Base-by-base conservation (phyloP, 2,113 vertebrate species). In the Takifugu flavidus region DNA sequence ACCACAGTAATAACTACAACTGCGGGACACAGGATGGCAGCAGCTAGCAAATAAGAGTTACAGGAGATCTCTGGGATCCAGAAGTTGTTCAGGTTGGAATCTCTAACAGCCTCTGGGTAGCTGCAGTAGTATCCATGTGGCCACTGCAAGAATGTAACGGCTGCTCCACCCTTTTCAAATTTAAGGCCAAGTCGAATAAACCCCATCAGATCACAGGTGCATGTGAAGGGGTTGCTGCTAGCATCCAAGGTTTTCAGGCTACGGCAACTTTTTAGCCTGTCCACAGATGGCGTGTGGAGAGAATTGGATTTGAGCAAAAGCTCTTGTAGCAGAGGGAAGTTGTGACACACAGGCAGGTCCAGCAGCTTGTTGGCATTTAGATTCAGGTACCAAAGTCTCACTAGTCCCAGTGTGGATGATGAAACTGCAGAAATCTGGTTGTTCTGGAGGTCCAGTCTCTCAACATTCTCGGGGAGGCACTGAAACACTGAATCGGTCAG, bases 201-300 rank as follows among this genome's bases (percentile, higher is more conserved):
- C n/a, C 61, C 57, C 47, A 82, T 91, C 50, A 98, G 80, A 2
- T 90, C 57, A 49, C 95, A 98, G 3, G 59, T 93, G 15, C 95
- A 98, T 34, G 78, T 87, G 53, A 94, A 98, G 0, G 94, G 93
- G 68, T 96, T 98, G 14, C 56, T 39, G 39, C 93, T 91, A 0
- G 84, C 90, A 15, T 89, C 88, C 0, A 98, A 49, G 13, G 56
- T 74, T 44, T 60, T 82, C 3, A 95, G 80, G 0, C 66, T 14
- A 3, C 72, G 80, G 75, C 94, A 96, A 52, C 70, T 92, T 14
- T 87, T 25, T 31, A 94, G 74, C 57, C 88, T 88, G 12, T 52
- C 59, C 0, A 79, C 65, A 3, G 89, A 86, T 0, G 92, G 92
- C 0, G 77, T 77, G 2, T 92, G 85, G 44, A 95, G 53, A 0